A percentile compares a stretch with the other conserved stretches of the same genome.
These are phyloP conservation scores for Nothoprocta perdicaria DNA, from an alignment of 2,113 vertebrate genomes.

Conservation along the genomic window DNA sequence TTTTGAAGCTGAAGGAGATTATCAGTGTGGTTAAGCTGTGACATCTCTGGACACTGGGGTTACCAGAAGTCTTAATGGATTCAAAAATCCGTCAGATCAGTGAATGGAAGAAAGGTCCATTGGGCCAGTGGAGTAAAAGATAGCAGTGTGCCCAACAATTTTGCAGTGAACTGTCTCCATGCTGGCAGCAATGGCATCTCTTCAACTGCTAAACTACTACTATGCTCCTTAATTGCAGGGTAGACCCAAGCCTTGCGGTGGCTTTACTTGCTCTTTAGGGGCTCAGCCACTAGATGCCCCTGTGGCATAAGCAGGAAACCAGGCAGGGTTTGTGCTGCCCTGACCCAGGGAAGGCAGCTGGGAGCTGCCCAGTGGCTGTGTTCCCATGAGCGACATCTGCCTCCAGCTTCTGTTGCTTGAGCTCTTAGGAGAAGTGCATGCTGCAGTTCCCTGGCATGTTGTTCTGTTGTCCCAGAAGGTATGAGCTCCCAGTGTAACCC, in stretches of 20 bases:
- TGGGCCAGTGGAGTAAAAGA: neutral
- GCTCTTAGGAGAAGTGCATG: fast-evolving
- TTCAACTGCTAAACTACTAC: neutral
- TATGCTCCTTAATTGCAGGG: fast-evolving
- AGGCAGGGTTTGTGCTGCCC: neutral
- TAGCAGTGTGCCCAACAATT: neutral
- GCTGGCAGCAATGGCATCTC: neutral
- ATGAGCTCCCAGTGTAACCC: fast-evolving
- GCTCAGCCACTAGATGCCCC: slow-evolving; percentile 45
- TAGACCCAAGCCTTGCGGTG: too few species aligned
- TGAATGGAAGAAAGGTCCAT: neutral
- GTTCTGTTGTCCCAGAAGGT: fast-evolving
- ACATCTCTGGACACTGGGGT: too few species aligned
- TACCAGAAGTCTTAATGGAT: too few species aligned
- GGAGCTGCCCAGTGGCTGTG: fast-evolving
- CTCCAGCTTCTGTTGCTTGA: neutral
- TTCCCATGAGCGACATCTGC: neutral
- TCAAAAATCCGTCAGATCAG: neutral
- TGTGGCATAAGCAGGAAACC: neutral
- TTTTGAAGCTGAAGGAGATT: neutral
- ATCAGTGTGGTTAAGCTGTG: neutral
- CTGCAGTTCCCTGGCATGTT: neutral
- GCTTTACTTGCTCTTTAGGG: neutral
- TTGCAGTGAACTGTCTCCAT: neutral
- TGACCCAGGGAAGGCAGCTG: fast-evolving